phyloP scores from a whole-genome alignment of 2,797 vertebrate genomes.

The Silurus lanzhouensis region DNA sequence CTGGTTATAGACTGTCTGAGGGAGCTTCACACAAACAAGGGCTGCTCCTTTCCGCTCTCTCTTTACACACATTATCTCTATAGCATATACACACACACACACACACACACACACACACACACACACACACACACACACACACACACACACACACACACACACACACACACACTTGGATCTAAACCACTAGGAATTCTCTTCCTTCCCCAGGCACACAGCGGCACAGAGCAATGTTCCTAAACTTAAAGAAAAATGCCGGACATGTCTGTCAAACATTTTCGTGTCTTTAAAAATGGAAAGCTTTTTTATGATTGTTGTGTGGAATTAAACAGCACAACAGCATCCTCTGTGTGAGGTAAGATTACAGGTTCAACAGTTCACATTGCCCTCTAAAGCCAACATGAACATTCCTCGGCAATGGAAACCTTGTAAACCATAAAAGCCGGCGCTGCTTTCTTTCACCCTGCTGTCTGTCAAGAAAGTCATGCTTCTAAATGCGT shows the following conservation, averaged over 20 bases:
- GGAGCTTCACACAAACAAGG: conserved; percentile 46
- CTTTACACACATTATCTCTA: conserved; percentile 13
- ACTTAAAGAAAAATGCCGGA: not conserved
- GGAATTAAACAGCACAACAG: not conserved
- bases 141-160: conserved; percentile 19
- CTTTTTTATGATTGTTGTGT: not conserved
- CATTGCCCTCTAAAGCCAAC: conserved; percentile 14
- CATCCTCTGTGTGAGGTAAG: conserved; percentile 9
- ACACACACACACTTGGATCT: not conserved
- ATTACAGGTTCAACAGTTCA: conserved; percentile 35
- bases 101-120: conserved; percentile 36
- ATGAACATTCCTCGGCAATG: conserved; percentile 47
- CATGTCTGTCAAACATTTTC: conserved; percentile 9
- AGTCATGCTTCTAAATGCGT: not conserved
- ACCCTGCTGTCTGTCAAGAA: conserved; percentile 3
- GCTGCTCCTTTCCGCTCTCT: conserved; percentile 52
- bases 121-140: conserved; percentile 1
- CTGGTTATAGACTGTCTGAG: conserved; percentile 38
- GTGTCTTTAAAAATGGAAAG: conserved; percentile 15
- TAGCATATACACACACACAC: conserved; percentile 14
- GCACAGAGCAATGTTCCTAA: conserved; percentile 31
- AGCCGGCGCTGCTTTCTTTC: conserved; percentile 7
- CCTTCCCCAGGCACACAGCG: conserved; percentile 26
- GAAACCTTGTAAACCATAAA: conserved; percentile 50
- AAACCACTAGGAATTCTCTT: conserved; percentile 20